These are phyloP conservation scores for Littorina saxatilis DNA, from an alignment of 1,140 invertebrate genomes.

Conservation along the genomic window DNA sequence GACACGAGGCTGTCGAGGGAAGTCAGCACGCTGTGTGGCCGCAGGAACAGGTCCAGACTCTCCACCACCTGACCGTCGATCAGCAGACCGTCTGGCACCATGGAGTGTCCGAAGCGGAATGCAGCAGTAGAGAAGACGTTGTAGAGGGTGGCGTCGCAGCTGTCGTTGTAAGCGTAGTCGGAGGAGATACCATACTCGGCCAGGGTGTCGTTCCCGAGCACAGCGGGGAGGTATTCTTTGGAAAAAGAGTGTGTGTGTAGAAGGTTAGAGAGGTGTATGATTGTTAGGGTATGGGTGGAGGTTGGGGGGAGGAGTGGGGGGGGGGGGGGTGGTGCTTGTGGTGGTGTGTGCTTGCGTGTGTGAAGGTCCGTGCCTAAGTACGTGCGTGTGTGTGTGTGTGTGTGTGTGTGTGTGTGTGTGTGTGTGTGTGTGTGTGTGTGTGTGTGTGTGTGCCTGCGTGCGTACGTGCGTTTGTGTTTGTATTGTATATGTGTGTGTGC, in stretches of 20 bases:
- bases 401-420: neutral
- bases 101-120: slow-evolving; percentile 82
- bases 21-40: slow-evolving; percentile 29
- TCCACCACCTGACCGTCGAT: neutral
- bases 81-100: slow-evolving; percentile 68
- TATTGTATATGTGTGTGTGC: neutral
- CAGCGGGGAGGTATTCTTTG: slow-evolving; percentile 91
- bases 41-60: neutral
- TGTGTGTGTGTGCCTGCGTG: neutral
- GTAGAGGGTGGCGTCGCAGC: slow-evolving; percentile 79
- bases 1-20: neutral
- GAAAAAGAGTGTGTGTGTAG: neutral
- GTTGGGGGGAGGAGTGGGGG: too few relatives aligned
- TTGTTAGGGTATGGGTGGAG: too few relatives aligned
- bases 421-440: neutral
- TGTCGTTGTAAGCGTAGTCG: slow-evolving; percentile 74
- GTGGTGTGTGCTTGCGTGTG: too few relatives aligned
- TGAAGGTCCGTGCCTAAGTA: too few relatives aligned
- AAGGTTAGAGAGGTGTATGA: too few relatives aligned
- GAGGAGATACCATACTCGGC: slow-evolving; percentile 78
- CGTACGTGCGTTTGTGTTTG: neutral
- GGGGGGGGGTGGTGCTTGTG: neutral
- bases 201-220: slow-evolving; percentile 84
- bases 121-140: slow-evolving; percentile 83
- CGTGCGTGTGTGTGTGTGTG: too few relatives aligned